Percentiles rank a stretch among this genome's conserved stretches.
Evolutionary conservation across 2,113 vertebrate genomes (phyloP).

Genomic region (Colius striatus): DNA sequence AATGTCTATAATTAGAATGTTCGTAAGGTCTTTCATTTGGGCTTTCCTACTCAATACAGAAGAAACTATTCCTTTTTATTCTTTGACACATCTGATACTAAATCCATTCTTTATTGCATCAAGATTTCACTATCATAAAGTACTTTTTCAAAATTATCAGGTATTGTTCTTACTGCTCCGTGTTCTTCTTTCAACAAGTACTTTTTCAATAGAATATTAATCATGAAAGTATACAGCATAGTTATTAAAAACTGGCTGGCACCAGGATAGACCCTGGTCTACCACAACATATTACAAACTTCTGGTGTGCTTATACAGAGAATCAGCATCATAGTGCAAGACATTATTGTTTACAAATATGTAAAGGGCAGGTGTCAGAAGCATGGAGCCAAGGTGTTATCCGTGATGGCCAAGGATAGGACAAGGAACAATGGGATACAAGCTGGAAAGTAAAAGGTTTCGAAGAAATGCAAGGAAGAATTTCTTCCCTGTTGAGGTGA

Average conservation of each 20-base stretch:
- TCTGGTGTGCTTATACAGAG: not conserved
- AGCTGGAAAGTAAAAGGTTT: no score
- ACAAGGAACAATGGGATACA: no score
- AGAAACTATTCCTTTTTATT: not conserved
- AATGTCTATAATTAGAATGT: not conserved
- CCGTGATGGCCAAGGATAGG: no score
- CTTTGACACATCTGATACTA: not conserved
- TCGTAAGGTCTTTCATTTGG: not conserved
- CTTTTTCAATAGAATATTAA: not conserved
- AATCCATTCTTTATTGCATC: not conserved
- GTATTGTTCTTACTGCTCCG: not conserved
- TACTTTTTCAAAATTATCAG: not conserved
- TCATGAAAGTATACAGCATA: not conserved
- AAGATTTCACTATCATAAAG: not conserved
- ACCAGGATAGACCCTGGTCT: not conserved
- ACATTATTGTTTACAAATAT: not conserved
- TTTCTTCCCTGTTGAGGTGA: no score
- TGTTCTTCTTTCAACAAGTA: not conserved
- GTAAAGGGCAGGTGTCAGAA: no score
- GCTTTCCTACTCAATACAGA: not conserved
- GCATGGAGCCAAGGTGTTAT: no score
- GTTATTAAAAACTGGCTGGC: not conserved
- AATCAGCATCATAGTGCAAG: not conserved
- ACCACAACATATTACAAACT: not conserved
- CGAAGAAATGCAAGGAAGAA: no score